Base-by-base conservation (phyloP, 2,113 vertebrate species). In the Elanoides forficatus region DNA sequence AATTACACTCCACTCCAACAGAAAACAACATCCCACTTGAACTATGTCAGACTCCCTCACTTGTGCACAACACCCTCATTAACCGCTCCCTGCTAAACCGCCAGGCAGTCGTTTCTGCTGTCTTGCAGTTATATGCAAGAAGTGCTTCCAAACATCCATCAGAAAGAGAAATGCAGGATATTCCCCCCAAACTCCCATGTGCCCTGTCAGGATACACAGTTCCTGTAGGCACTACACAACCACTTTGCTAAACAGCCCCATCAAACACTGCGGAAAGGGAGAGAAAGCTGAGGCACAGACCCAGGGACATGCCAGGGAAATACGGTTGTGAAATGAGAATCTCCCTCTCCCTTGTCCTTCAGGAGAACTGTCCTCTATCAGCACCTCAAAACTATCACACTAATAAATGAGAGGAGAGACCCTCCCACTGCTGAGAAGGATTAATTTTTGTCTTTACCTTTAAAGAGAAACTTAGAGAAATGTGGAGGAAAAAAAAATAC, bases 51-150 rank as follows among this genome's bases (percentile, higher is more conserved):
- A 38, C 38, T 70, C 34, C 59, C 42, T 50, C 40, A 25, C 56
- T 71, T n/a, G 56, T 36, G 23, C 6, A 4, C 23, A 34, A 19
- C 15, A 27, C 36, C 50, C 21, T 66, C 52, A 56, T 89, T 79
- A 79, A 60, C 48, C 0, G 0, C 19, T 80, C 43, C 72, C n/a
- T 38, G 19, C 48, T 42, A 73, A 70, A 68, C 23, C 1, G 1
- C 55, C 66, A 50, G 30, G 26, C 52, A 47, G 47, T 15, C 25
- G 13, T 48, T 79, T 53, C 59, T 78, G 36, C 53, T 32, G 13
- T 26, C 75, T 38, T 81, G 59, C 42, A 47, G 19, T 23, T 43
- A 20, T 18, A 78, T 11, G 48, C 85, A 58, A 50, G 40, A 48
- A 67, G 30, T 42, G 58, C 59, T 72, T 63, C 58, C 60, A 68